phyloP scores from a whole-genome alignment of 30 jellyfish, hydroid and myxozoan species.

The Sanderia malayensis region DNA sequence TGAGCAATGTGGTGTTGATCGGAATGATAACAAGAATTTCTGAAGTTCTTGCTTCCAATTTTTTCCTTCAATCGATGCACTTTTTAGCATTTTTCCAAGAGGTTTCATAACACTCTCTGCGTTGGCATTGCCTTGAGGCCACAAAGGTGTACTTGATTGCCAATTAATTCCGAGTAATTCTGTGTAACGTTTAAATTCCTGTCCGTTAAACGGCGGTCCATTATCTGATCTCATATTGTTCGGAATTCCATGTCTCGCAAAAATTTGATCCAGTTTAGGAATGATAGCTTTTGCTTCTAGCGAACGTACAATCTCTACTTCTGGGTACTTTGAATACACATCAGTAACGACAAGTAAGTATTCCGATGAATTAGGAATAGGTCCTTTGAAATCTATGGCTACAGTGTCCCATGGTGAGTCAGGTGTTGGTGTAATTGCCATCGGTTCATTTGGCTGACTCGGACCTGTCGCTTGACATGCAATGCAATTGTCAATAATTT shows the following conservation, averaged over 20 bases:
- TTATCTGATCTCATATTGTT: constrained; percentile 27
- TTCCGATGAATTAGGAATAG: constrained; percentile 26
- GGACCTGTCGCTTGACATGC: constrained; percentile 53
- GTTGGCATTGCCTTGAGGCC: constrained; percentile 56
- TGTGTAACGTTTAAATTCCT: constrained; percentile 9
- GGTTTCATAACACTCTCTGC: constrained; percentile 33
- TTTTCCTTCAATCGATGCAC: constrained; percentile 37
- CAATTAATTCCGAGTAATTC: constrained; percentile 13
- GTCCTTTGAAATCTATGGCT: constrained; percentile 46
- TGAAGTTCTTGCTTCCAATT: constrained; percentile 54
- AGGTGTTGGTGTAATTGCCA: constrained; percentile 28
- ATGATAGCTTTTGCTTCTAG: constrained; percentile 29
- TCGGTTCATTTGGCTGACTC: constrained; percentile 23
- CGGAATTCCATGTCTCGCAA: constrained; percentile 33
- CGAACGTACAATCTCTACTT: constrained; percentile 48
- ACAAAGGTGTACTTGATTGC: constrained; percentile 8
- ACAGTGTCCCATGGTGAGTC: constrained; percentile 19
- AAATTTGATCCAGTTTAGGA: constrained; percentile 24
- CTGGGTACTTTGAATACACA: constrained; percentile 40
- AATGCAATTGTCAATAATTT: constrained; percentile 22
- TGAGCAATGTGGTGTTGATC: not conserved
- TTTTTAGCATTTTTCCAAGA: constrained; percentile 32
- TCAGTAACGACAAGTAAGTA: constrained; percentile 40
- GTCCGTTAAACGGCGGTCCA: constrained; percentile 56
- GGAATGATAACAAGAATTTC: constrained; percentile 11